Percentiles rank a stretch among this genome's conserved stretches.
phyloP scores from a whole-genome alignment of 2,797 vertebrate species.

The Pterois miles region DNA sequence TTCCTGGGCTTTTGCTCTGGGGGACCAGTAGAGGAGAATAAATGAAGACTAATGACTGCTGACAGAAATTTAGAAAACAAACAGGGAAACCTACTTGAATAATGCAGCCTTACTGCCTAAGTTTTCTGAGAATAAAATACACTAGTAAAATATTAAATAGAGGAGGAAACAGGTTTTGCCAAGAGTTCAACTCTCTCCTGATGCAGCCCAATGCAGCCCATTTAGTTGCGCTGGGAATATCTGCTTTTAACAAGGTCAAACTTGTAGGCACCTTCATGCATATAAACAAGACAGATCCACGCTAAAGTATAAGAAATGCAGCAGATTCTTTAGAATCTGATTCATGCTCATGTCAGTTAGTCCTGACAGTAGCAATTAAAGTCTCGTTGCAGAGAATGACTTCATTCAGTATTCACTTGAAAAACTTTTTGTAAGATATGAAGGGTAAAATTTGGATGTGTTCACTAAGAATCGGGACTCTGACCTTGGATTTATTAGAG shows the following conservation, averaged over 20 bases:
- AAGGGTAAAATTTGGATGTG: not conserved
- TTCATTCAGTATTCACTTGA: not conserved
- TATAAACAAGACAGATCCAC: constrained; percentile 8
- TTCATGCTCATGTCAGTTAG: constrained; percentile 2
- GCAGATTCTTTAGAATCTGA: not conserved
- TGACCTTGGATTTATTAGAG: constrained; percentile 39
- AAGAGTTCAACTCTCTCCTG: not conserved
- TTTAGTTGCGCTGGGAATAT: constrained; percentile 6
- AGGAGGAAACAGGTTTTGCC: not conserved
- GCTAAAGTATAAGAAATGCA: not conserved
- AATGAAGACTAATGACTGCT: constrained; percentile 61
- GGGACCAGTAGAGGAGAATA: constrained; percentile 18
- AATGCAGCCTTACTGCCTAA: constrained; percentile 14
- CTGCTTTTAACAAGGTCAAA: constrained; percentile 24
- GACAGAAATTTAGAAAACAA: constrained; percentile 49
- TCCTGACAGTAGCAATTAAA: constrained; percentile 5
- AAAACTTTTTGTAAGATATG: not conserved
- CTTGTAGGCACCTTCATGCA: not conserved
- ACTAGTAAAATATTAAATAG: constrained; percentile 26
- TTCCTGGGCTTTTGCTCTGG: constrained; percentile 9
- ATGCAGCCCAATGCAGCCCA: not conserved
- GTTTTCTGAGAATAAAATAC: constrained; percentile 1
- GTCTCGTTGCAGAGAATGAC: not conserved
- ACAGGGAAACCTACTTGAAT: constrained; percentile 37
- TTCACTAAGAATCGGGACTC: not conserved